Conservation (phyloP, 2,888 invertebrate genomes). For the Noctua janthina region DNA sequence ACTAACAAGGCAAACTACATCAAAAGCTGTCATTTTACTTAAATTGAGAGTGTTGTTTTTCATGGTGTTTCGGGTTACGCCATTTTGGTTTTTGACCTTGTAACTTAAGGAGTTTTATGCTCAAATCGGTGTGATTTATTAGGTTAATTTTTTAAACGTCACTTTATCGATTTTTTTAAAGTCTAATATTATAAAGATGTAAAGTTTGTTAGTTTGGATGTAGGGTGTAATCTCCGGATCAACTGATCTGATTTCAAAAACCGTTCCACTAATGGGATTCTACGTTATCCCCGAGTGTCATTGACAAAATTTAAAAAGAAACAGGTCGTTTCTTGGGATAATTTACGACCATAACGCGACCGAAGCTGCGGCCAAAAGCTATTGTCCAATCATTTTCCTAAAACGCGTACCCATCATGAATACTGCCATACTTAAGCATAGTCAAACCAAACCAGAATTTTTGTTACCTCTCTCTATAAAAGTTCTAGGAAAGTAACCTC, state of each 20-base stretch:
- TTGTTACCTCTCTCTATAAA: background rate
- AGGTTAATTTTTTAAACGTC: background rate
- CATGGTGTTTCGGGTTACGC: conserved; percentile 22
- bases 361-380: background rate
- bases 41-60: conserved; percentile 52
- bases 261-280: background rate
- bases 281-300: too few species aligned
- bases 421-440: background rate
- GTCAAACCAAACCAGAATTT: background rate
- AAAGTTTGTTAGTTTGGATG: background rate
- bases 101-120: background rate
- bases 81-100: conserved; percentile 26
- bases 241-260: background rate
- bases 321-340: background rate
- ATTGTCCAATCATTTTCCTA: background rate
- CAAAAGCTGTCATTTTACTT: conserved; percentile 58
- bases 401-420: background rate
- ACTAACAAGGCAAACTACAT: conserved; percentile 69
- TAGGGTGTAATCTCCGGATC: background rate
- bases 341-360: background rate
- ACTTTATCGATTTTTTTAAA: too few species aligned
- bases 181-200: background rate
- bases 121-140: background rate
- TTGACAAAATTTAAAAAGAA: background rate
- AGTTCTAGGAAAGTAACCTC: background rate